Base-by-base conservation (phyloP, 2,113 vertebrate genomes). In the Salvelinus fontinalis region DNA sequence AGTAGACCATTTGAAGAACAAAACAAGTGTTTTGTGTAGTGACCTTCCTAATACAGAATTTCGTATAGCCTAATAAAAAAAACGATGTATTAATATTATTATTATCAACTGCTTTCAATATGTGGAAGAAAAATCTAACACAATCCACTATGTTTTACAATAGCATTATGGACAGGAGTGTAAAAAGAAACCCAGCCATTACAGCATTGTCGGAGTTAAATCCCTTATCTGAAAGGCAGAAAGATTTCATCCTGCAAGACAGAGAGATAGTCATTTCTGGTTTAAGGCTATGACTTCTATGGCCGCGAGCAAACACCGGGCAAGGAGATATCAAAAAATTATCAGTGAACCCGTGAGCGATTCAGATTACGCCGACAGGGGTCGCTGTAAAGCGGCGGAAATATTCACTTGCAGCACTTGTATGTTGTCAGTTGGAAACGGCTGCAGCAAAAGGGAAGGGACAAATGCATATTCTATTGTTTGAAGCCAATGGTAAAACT, bases 361-460 rank as follows among this genome's bases (percentile, higher is more conserved):
- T 31, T 83, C 73, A 3, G 2, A 5, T 62, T 7, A 0, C 67
- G n/a, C 86, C 92, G 87, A 91, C 92, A 93, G 92, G 91, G 85
- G 93, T 89, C 92, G 91, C 92, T 83, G 87, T 81, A 70, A 84
- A 92, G 87, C 90, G 87, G 62, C 79, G 85, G 76, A 91, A 84
- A 71, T 2, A 2, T 69, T 67, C 29, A 26, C 70, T 65, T 60
- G 26, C 27, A 49, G 24, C 74, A 70, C 67, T 24, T 75, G 27
- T 16, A 48, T 59, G 51, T 29, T 80, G 75, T 81, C 51, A 18
- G n/a, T 24, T 27, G n/a, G 22, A 27, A 31, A 66, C 62, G 49
- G 48, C 64, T 62, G 34, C 12, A 75, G 69, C 79, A 83, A 78
- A 39, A 39, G 62, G 77, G 57, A 67, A 48, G 62, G 77, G 66